Base-by-base conservation (phyloP, 2,888 invertebrate species). In the Myopa tessellatipennis region DNA sequence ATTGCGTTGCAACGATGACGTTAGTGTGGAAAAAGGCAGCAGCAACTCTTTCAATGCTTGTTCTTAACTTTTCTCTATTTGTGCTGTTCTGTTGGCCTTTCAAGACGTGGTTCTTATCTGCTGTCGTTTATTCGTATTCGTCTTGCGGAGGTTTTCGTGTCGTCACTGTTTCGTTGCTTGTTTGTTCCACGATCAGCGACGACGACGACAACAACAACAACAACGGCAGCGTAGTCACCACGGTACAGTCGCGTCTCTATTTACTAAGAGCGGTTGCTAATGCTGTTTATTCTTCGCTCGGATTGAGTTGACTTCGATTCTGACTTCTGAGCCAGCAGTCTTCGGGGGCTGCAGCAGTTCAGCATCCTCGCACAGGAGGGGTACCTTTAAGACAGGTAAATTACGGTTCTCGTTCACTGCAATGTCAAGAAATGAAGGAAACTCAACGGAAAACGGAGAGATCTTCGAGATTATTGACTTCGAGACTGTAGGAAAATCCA, bases 101-200 rank as follows among this genome's bases (percentile, higher is more conserved):
- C 6, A n/a, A n/a, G 8, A 5, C 6, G 14, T 16, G 5, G 36
- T 52, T n/a, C 14, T 10, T 10, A 8, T 3, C 10, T 45, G 45
- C 45, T 6, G 6, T 45, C 36, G 38, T 38, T 52, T 34, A 7
- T 52, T 67, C 36, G 10, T 4, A 14, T 50, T 61, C 50, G 58
- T 72, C 55, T 72, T 76, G 36, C 65, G 26, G 60, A 73, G 10
- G 26, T 34, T 78, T 79, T 81, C 72, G 81, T 82, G 83, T 83
- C 83, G 83, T 83, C 83, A 83, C 81, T 82, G 83, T 83, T 83
- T 82, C 82, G 75, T 73, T 81, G 79, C 81, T 77, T 79, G 77
- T 74, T 78, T 80, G 81, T 81, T 80, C 78, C 77, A 78, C 77
- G 26, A 34, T 68, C 50, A 18, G 4, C 55, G 79, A 67, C 77